phyloP scores from a whole-genome alignment of 2,888 invertebrate genomes.

The Brachynemurus nebulosus region DNA sequence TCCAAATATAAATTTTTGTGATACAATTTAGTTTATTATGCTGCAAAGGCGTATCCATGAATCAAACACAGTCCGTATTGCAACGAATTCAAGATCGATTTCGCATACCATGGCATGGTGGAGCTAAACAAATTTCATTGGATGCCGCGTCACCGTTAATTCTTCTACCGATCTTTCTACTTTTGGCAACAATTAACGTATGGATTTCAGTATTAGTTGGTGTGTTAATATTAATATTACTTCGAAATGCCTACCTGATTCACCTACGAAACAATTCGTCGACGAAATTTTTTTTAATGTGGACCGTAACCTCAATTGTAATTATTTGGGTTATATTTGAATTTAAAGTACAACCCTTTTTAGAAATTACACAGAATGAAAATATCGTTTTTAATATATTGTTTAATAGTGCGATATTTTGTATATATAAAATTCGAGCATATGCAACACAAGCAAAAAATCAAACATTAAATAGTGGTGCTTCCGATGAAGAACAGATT shows the following conservation, averaged over 20 bases:
- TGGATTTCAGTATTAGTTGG: conserved; percentile 25
- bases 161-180: conserved; percentile 33
- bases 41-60: conserved; percentile 26
- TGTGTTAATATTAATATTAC: conserved; percentile 16
- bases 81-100: conserved; percentile 38
- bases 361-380: conserved; percentile 55
- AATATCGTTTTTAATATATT: conserved; percentile 42
- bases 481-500: conserved; percentile 7
- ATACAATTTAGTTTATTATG: conserved; percentile 33
- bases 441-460: conserved; percentile 22
- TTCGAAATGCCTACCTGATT: conserved; percentile 4
- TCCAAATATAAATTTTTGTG: conserved; percentile 19
- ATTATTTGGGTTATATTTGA: conserved; percentile 57
- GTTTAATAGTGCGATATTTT: conserved; percentile 33
- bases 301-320: conserved; percentile 54
- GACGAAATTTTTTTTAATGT: conserved; percentile 62
- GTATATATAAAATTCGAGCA: conserved; percentile 29
- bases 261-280: conserved; percentile 26
- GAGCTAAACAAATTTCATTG: conserved; percentile 38
- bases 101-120: conserved; percentile 43
- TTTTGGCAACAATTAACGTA: conserved; percentile 34
- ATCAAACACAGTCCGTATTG: conserved; percentile 28
- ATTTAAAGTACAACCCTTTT: conserved; percentile 48
- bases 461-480: conserved; percentile 22
- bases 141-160: conserved; percentile 37